Evolutionary conservation across 2,113 vertebrate genomes (phyloP).

Genomic region (Gallinago jamesoni): DNA sequence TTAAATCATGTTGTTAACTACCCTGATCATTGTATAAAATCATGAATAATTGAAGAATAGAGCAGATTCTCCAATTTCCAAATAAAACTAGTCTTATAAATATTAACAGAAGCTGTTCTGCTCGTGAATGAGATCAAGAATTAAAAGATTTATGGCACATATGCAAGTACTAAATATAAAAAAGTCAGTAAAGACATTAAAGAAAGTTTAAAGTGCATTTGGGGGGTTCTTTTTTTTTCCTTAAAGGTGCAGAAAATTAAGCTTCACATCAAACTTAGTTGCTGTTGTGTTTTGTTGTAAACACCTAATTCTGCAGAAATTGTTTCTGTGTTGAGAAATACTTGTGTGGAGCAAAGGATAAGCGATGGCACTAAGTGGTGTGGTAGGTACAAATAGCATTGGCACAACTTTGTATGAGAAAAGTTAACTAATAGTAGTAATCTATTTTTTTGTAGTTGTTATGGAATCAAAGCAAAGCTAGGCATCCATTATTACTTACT

Average conservation of each 20-base stretch:
- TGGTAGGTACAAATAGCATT: background rate
- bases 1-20: background rate
- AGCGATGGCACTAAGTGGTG: background rate
- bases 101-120: constrained; percentile 29
- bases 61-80: constrained; percentile 3
- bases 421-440: background rate
- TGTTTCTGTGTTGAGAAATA: background rate
- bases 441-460: background rate
- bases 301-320: background rate
- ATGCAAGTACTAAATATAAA: background rate
- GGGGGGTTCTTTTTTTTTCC: background rate
- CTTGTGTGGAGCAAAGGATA: background rate
- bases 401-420: background rate
- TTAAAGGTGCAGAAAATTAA: background rate
- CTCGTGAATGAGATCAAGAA: background rate
- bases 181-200: background rate
- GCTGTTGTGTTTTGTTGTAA: background rate
- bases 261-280: background rate
- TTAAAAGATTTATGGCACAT: background rate
- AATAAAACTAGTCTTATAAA: constrained; percentile 14
- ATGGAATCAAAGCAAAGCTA: background rate
- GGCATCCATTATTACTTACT: background rate
- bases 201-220: background rate
- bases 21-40: background rate
- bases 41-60: constrained; percentile 17